Conservation (phyloP, 1,140 invertebrate species). For the Eupeodes corollae region DNA sequence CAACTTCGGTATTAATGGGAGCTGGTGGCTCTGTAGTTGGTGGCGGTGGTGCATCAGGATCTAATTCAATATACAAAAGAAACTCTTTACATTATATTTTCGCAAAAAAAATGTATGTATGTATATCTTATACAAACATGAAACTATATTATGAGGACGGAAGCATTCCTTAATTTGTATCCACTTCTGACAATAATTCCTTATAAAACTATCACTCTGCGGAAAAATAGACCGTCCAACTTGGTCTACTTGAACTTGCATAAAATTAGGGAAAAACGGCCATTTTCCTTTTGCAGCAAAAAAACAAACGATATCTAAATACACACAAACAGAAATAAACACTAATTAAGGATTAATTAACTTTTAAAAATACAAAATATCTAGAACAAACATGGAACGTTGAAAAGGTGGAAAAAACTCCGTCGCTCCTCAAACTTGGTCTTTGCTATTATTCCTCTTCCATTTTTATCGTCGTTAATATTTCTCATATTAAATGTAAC, state of each 20-base stretch:
- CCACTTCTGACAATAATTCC: conserved; percentile 29
- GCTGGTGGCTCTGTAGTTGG: neutral
- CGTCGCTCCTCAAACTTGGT: conserved; percentile 23
- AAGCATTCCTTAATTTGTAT: conserved; percentile 33
- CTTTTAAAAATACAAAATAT: neutral
- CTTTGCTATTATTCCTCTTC: conserved; percentile 23
- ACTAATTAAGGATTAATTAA: neutral
- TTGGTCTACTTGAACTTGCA: conserved; percentile 24
- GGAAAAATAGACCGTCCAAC: conserved; percentile 21
- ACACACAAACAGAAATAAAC: neutral
- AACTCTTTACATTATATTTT: no score
- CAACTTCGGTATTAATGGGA: conserved; percentile 2
- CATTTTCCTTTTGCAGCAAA: conserved; percentile 35
- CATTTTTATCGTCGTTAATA: neutral
- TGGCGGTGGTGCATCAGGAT: neutral
- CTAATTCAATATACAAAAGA: neutral
- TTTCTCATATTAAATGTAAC: no score
- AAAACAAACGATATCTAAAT: conserved; percentile 31
- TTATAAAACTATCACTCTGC: conserved; percentile 27
- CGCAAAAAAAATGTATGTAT: neutral
- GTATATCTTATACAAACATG: no score
- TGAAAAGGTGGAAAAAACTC: conserved; percentile 27
- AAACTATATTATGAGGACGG: conserved; percentile 12
- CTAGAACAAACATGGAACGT: conserved; percentile 28
- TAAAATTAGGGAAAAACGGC: conserved; percentile 31